Conservation (phyloP, 2,797 vertebrate genomes). For the Masticophis lateralis region DNA sequence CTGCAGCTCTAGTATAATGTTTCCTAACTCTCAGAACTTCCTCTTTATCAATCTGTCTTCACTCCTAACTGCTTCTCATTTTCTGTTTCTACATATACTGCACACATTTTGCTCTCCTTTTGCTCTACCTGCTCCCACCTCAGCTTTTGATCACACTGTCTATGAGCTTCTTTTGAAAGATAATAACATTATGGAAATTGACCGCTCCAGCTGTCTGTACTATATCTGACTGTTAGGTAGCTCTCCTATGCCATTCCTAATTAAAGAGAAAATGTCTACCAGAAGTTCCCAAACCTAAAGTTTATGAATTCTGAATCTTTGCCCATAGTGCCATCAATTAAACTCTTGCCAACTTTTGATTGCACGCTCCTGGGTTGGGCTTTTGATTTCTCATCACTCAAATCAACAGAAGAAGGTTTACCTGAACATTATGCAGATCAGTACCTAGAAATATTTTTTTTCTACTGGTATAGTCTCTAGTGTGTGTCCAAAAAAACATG, state of each 20-base stretch:
- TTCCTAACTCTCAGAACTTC: constrained; percentile 13
- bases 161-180: neutral
- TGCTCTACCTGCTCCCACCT: neutral
- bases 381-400: neutral
- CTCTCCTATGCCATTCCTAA: neutral
- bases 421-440: neutral
- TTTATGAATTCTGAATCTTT: constrained; percentile 1
- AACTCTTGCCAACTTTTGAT: constrained; percentile 8
- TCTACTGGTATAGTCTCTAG: neutral
- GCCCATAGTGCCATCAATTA: neutral
- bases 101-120: constrained; percentile 26
- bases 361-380: neutral
- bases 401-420: neutral
- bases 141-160: constrained; percentile 27
- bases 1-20: constrained; percentile 5
- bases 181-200: neutral
- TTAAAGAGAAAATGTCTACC: constrained; percentile 19
- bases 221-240: neutral
- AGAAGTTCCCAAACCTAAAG: neutral
- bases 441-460: constrained; percentile 1
- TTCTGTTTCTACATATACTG: neutral
- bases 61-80: constrained; percentile 5
- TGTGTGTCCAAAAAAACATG: neutral
- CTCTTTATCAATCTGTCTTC: constrained; percentile 22
- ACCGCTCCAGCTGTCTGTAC: constrained; percentile 3